Evolutionary conservation across 2,888 invertebrate genomes (phyloP).

Genomic region (Ophion obscuratus): DNA sequence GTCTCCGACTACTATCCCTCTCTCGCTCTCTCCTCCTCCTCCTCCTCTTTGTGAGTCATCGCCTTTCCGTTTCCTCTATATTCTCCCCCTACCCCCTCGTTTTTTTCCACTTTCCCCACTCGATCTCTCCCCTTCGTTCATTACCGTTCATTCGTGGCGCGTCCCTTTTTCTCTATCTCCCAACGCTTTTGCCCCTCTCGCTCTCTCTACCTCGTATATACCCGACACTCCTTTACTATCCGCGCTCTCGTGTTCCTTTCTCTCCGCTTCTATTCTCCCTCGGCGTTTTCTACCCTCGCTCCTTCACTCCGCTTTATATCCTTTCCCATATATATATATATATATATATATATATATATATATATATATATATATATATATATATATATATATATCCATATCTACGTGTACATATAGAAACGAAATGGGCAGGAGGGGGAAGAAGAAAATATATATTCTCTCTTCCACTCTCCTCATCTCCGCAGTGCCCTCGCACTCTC

Average conservation of each 20-base stretch:
- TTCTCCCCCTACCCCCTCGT: constrained; percentile 27
- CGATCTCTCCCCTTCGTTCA: constrained; percentile 70
- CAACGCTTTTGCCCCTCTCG: constrained; percentile 53
- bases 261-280: constrained; percentile 57
- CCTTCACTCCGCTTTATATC: constrained; percentile 31
- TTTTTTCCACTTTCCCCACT: constrained; percentile 44
- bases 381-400: background rate
- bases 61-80: constrained; percentile 62
- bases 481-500: constrained; percentile 73
- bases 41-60: constrained; percentile 59
- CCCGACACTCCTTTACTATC: constrained; percentile 48
- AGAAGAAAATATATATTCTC: constrained; percentile 31
- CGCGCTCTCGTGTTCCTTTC: constrained; percentile 55
- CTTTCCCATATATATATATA: constrained; percentile 18
- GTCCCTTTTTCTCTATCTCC: constrained; percentile 55
- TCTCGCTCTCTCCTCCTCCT: constrained; percentile 18
- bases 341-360: background rate
- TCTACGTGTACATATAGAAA: background rate
- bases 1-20: constrained; percentile 41
- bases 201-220: background rate
- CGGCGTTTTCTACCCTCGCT: constrained; percentile 56
- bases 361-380: too few species aligned
- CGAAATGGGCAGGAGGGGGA: background rate
- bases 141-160: constrained; percentile 65
- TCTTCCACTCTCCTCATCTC: constrained; percentile 48